These are phyloP conservation scores for Capreolus pygargus DNA, from an alignment of 2,113 vertebrate species.

Conservation along the genomic window DNA sequence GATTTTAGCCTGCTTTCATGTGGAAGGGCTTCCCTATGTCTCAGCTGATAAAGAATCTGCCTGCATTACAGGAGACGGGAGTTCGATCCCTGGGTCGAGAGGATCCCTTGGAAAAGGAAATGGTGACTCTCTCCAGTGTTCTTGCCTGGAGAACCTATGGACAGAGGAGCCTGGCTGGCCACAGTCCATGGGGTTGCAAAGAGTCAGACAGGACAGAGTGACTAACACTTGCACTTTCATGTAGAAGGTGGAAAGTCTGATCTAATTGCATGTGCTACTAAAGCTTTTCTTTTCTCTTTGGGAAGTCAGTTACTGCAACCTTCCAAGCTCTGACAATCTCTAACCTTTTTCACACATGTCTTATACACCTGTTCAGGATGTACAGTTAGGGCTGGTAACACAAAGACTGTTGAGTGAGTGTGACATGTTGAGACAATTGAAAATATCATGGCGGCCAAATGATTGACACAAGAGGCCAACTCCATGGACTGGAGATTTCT, in stretches of 20 bases:
- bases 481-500: neutral
- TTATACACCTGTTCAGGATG: neutral
- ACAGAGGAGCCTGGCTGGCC: neutral
- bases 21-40: neutral
- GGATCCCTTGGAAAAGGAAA: neutral
- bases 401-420: neutral
- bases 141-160: neutral
- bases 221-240: neutral
- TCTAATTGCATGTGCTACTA: neutral
- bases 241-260: neutral
- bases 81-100: neutral
- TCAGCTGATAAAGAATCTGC: neutral
- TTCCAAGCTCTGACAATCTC: neutral
- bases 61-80: neutral
- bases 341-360: neutral
- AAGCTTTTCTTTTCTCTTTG: neutral
- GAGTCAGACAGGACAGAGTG: neutral
- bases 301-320: neutral
- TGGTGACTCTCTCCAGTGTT: neutral
- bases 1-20: neutral
- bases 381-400: neutral
- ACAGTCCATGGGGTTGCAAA: neutral
- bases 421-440: neutral
- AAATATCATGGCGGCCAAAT: neutral
- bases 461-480: neutral